These are phyloP conservation scores for Platycercus adscitus DNA, from an alignment of 2,113 vertebrate species.

Conservation along the genomic window DNA sequence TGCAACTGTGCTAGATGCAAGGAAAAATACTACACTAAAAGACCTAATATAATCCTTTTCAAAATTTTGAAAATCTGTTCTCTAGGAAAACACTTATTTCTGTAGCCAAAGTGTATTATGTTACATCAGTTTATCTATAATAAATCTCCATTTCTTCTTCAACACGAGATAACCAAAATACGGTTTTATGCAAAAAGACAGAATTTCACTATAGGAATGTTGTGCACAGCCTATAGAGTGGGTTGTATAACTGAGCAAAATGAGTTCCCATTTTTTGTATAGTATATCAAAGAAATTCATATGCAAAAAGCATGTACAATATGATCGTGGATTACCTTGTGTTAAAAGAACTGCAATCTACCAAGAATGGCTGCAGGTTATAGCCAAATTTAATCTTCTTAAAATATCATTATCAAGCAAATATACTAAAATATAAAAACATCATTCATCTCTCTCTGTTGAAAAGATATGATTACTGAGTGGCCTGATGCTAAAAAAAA, in stretches of 20 bases:
- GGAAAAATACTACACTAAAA: not conserved
- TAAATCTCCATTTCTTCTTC: slow-evolving; percentile 9
- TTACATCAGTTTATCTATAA: not conserved
- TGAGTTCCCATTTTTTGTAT: not conserved
- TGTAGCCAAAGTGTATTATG: not conserved
- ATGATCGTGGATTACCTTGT: slow-evolving; percentile 1
- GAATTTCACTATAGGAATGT: not conserved
- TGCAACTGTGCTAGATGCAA: not conserved
- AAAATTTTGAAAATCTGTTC: not conserved
- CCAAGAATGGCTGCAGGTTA: not conserved
- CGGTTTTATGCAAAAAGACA: not conserved
- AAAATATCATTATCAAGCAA: slow-evolving; percentile 28
- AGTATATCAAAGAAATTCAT: not conserved
- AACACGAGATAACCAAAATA: not conserved
- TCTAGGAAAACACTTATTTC: not conserved
- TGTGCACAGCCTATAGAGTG: not conserved
- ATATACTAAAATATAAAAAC: slow-evolving; percentile 15
- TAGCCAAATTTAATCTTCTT: slow-evolving; percentile 38
- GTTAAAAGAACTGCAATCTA: slow-evolving; percentile 13
- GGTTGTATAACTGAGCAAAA: not conserved
- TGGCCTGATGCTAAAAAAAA: slow-evolving; percentile 42
- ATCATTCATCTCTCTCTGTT: slow-evolving; percentile 23
- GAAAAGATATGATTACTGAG: slow-evolving; percentile 19
- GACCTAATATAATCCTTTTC: not conserved
- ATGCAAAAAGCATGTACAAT: not conserved